Evolutionary conservation across 2,888 invertebrate species (phyloP).

Genomic region (Acronicta aceris): DNA sequence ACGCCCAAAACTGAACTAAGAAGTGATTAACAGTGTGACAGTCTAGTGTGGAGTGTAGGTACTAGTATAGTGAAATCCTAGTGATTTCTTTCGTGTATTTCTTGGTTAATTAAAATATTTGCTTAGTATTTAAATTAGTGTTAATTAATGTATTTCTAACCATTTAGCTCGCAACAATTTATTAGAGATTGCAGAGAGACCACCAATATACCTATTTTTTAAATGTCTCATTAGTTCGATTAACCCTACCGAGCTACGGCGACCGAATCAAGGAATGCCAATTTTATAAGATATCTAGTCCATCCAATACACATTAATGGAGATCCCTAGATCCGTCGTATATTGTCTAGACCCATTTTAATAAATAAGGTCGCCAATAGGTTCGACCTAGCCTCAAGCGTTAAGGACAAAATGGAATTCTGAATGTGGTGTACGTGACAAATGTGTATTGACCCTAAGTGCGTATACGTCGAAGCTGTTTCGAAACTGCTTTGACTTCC

Average conservation of each 20-base stretch:
- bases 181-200: no score
- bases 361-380: constrained; percentile 25
- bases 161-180: no score
- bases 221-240: no score
- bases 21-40: no score
- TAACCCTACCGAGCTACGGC: background rate
- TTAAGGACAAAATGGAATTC: constrained; percentile 26
- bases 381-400: constrained; percentile 12
- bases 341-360: constrained; percentile 24
- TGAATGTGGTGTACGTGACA: constrained; percentile 19
- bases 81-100: no score
- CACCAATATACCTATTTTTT: no score
- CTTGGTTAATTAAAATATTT: no score
- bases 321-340: constrained; percentile 5
- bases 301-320: constrained; percentile 6
- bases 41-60: no score
- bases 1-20: no score
- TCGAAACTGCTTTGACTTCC: background rate
- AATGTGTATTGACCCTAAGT: constrained; percentile 9
- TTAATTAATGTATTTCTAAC: no score
- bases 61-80: no score
- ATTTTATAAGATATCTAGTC: constrained; percentile 1
- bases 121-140: no score
- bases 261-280: constrained; percentile 1
- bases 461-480: background rate